A percentile compares a stretch with the other conserved stretches of the same genome.
Conservation (phyloP, 2,888 invertebrate species). For the Portevinia maculata region DNA sequence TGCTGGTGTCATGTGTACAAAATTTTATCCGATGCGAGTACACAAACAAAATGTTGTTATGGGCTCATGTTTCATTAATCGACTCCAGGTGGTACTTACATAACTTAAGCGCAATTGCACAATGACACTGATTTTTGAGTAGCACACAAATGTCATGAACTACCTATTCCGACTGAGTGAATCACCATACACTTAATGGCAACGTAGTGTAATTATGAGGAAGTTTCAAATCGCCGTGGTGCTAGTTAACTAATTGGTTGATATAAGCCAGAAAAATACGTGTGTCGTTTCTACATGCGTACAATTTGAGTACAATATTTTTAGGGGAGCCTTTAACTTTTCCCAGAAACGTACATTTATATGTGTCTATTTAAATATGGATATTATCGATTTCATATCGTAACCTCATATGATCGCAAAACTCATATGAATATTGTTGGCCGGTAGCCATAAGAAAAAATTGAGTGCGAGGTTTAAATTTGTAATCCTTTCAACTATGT, state of each 20-base stretch:
- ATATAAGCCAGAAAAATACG: conserved; percentile 34
- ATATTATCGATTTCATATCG: no score
- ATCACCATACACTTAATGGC: neutral
- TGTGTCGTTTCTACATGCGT: neutral
- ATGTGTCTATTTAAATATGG: no score
- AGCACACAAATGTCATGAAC: conserved; percentile 34
- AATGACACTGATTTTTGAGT: conserved; percentile 22
- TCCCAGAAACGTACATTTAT: no score
- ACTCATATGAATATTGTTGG: no score
- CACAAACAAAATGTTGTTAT: neutral
- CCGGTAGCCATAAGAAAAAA: no score
- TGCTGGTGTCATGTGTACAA: neutral
- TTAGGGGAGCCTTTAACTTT: no score
- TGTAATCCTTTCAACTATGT: no score
- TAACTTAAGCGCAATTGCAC: conserved; percentile 15
- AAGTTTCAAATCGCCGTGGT: conserved; percentile 8
- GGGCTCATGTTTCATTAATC: neutral
- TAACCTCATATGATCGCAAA: no score
- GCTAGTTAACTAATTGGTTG: conserved; percentile 18
- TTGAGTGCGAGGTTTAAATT: no score
- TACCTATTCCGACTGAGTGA: conserved; percentile 3
- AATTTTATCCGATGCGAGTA: neutral
- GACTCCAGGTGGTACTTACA: conserved; percentile 6
- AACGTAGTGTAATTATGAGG: conserved; percentile 37
- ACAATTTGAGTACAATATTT: neutral